phyloP scores from a whole-genome alignment of 2,888 invertebrate species.

The Harpagoxenus sublaevis region DNA sequence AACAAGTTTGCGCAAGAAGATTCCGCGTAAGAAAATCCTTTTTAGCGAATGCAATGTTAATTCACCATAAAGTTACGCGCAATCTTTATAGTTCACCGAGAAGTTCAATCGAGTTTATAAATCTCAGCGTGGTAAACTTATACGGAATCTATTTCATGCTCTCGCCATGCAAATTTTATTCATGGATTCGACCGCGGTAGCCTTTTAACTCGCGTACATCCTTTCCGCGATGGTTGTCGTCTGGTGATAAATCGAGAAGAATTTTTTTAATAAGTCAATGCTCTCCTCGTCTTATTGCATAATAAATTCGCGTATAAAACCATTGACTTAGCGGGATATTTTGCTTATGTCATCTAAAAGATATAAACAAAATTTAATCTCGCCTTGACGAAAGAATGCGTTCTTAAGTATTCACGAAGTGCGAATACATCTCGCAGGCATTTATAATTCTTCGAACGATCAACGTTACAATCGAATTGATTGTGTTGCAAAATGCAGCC shows the following conservation, averaged over 20 bases:
- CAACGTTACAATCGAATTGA: slow-evolving; percentile 32
- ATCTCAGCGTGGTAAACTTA: slow-evolving; percentile 12
- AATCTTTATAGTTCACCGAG: background rate
- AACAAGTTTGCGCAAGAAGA: slow-evolving; percentile 2
- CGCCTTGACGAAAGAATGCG: background rate
- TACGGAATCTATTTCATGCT: slow-evolving; percentile 35
- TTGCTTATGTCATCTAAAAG: background rate
- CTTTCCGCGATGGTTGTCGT: background rate
- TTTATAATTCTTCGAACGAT: slow-evolving; percentile 10
- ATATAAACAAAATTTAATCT: background rate
- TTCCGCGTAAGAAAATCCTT: background rate
- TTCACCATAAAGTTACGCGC: background rate
- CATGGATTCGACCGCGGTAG: slow-evolving; percentile 29
- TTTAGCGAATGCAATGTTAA: slow-evolving; percentile 3
- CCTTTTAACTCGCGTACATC: slow-evolving; percentile 21
- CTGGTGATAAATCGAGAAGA: slow-evolving; percentile 20
- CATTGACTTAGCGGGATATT: background rate
- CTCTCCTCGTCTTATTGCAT: background rate
- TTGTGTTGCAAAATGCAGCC: slow-evolving; percentile 29
- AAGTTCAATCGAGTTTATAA: slow-evolving; percentile 28
- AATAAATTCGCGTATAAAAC: background rate
- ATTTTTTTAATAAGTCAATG: slow-evolving; percentile 26
- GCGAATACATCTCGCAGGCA: background rate
- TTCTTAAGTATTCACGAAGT: background rate
- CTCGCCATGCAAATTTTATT: slow-evolving; percentile 45